phyloP scores from a whole-genome alignment of 2,113 vertebrate genomes.

The Steatornis caripensis region DNA sequence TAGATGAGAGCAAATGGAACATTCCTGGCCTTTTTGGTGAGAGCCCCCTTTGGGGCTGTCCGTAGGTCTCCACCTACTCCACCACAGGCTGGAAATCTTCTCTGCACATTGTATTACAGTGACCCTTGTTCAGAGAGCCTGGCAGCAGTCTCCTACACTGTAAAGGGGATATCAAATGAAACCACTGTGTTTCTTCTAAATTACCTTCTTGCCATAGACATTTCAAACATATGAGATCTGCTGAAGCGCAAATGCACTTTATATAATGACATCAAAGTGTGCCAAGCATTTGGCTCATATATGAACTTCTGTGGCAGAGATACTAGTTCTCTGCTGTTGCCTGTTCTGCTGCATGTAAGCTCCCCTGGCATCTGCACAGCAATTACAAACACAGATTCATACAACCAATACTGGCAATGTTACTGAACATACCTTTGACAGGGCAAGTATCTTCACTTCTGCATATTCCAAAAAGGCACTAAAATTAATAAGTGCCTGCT shows the following conservation, averaged over 20 bases:
- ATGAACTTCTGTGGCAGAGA: neutral
- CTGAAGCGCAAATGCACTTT: neutral
- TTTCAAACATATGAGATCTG: neutral
- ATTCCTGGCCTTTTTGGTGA: neutral
- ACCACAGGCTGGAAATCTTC: neutral
- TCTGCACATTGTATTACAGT: neutral
- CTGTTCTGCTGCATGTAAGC: neutral
- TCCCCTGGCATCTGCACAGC: neutral
- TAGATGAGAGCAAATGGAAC: neutral
- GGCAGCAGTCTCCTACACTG: accelerated
- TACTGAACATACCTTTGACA: neutral
- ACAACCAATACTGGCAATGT: neutral
- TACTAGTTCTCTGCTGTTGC: neutral
- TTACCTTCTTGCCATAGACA: neutral
- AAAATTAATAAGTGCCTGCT: neutral
- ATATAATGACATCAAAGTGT: neutral
- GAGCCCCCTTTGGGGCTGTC: neutral
- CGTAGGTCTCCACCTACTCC: neutral
- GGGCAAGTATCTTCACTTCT: neutral
- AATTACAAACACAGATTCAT: neutral
- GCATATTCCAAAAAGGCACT: neutral
- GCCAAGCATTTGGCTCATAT: neutral
- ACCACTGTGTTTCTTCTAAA: neutral
- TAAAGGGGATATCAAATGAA: neutral
- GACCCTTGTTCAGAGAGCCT: neutral